Conservation (phyloP, 2,113 vertebrate species). For the Phylloscopus trochilus region DNA sequence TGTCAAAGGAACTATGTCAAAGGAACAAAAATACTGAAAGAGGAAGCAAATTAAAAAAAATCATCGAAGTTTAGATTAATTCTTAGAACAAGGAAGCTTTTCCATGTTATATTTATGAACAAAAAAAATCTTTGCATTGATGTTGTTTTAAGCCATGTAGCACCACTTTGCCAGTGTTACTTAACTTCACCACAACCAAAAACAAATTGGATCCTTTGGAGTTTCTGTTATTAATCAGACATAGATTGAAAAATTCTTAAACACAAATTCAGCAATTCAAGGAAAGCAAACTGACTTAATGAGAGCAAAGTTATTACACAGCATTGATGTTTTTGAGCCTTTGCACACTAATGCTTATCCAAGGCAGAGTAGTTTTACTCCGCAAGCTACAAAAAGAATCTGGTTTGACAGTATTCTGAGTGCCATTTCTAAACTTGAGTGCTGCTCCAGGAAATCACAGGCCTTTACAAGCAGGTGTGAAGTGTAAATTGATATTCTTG, state of each 20-base stretch:
- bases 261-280: background rate
- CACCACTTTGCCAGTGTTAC: background rate
- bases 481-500: background rate
- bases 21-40: background rate
- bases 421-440: background rate
- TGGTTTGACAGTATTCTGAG: no score
- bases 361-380: background rate
- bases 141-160: rapidly evolving
- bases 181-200: background rate
- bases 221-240: background rate
- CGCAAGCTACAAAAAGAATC: rapidly evolving
- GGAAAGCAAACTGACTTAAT: background rate
- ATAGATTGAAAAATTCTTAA: rapidly evolving
- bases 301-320: rapidly evolving
- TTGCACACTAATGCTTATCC: background rate
- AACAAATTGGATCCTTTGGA: background rate
- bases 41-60: background rate
- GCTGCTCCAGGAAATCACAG: background rate
- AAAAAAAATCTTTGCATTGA: background rate
- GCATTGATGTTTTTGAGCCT: background rate
- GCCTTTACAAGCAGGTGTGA: background rate
- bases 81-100: background rate
- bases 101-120: rapidly evolving
- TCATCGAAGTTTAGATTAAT: background rate
- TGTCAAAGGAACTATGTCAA: rapidly evolving